Base-by-base conservation (phyloP, 2,888 invertebrate genomes). In the Platypus cylindrus region DNA sequence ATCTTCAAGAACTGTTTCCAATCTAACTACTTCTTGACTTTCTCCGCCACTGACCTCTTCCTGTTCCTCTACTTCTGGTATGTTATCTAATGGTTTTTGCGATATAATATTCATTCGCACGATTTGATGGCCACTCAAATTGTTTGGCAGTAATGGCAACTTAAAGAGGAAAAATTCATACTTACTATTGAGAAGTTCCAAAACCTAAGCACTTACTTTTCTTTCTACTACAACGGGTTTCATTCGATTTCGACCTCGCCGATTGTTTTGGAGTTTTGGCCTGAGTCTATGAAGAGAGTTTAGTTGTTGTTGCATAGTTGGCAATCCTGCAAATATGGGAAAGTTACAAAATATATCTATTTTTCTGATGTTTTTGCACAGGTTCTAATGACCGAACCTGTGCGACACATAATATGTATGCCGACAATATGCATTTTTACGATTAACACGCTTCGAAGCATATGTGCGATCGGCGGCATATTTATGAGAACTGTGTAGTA, bases 181-280 rank as follows among this genome's bases (percentile, higher is more conserved):
- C 5, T 11, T n/a, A 25, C 26, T 14, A 26, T 36, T 27, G 22
- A 14, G 13, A 3, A 20, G 28, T 5, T 13, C n/a, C n/a, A n/a
- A n/a, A n/a, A 5, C 11, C 3, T 5, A 33, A 14, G 11, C 8
- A 31, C 34, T 32, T 38, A 41, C 41, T 51, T 79, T 70, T 4
- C 85, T 64, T 59, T 83, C 83, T 13, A 85, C 81, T 1, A 85
- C 75, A 3, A 83, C 75, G 51, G 75, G 75, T 47, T 71, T 70
- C 23, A 67, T 47, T 28, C 64, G 56, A 3, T 60, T 58, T 28
- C 61, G 48, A 12, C 65, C 49, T 4, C 66, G 65, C 38, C 58
- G 58, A 22, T 65, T 53, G 39, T 60, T 61, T 40, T 56, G 59
- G 46, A 60, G 65, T 31, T 41, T 48, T 13, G 65, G 60, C 41